Evolutionary conservation across 2,888 invertebrate genomes (phyloP), one percentile per base, ranked within the genome.

Genomic region (Xanthia icteritia): DNA sequence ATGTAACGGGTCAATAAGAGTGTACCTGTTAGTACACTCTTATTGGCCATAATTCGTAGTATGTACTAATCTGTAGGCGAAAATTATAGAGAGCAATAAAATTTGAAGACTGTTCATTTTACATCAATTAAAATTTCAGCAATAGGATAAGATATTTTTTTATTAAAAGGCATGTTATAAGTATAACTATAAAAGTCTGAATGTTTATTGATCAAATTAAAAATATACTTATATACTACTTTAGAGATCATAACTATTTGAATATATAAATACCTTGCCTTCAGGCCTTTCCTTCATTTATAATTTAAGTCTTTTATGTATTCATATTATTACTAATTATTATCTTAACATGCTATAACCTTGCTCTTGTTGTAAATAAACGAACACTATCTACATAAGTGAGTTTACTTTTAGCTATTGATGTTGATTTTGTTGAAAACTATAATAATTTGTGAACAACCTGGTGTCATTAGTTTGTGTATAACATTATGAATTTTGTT

Each of bases 21-120:
- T 2, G 31, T 31, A 31, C 31, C 31, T 31, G 31, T 31, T 31
- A 2, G 31, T 31, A 2, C 31, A 31, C 31, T 31, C 2, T 31
- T 31, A 31, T 31, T 31, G 31, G 31, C 31, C 31, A 31, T 31
- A 31, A 60, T 27, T 15, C 13, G 15, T 42, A 42, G 15, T 51
- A 71, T 27, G 13, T 48, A 45, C 13, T 39, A 42, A 31, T 36
- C 36, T 36, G n/a, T 66, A 45, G 5, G n/a, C n/a, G 0, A 20
- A 54, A 36, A 60, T 60, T 5, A 72, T 45, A 65, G 45, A 75
- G 70, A 83, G 79, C 79, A 82, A 83, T 82, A 83, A 51, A 45
- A 67, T 79, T 54, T 31, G 6, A 81, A 81, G 80, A 81, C 82
- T 82, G 82, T 82, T 82, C 67, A 60, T 83, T 82, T 83, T 60